Conservation (phyloP, 2,797 vertebrate species). For the Sandelia bainsii region DNA sequence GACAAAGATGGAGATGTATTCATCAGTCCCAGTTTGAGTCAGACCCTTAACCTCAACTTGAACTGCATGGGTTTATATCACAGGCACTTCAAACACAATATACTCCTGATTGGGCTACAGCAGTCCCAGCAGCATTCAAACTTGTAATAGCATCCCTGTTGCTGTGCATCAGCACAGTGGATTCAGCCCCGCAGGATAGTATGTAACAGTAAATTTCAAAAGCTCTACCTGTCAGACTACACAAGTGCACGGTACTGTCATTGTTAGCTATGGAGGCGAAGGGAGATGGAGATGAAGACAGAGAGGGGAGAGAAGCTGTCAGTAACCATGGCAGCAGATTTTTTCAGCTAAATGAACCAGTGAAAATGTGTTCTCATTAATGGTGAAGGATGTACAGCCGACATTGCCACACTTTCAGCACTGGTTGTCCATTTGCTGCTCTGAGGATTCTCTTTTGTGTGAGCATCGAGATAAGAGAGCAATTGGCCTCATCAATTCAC, state of each 20-base stretch:
- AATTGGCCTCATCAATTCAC: conserved; percentile 43
- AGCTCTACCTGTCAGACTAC: conserved; percentile 55
- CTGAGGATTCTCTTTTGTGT: conserved; percentile 64
- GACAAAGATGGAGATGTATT: conserved; percentile 36
- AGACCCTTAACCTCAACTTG: conserved; percentile 41
- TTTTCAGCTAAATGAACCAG: conserved; percentile 17
- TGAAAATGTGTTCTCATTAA: conserved; percentile 52
- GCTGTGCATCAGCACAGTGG: conserved; percentile 29
- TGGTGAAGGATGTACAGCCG: conserved; percentile 41
- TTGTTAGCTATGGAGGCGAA: conserved; percentile 35
- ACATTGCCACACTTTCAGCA: conserved; percentile 33
- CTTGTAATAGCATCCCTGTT: conserved; percentile 46
- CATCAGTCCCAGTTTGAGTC: conserved; percentile 36
- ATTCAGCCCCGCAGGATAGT: conserved; percentile 17
- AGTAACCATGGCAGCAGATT: conserved; percentile 76
- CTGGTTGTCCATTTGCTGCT: conserved; percentile 51
- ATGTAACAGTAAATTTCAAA: conserved; percentile 21
- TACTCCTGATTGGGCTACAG: conserved; percentile 59
- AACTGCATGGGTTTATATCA: conserved; percentile 40
- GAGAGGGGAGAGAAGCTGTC: conserved; percentile 50
- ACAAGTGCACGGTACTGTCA: conserved; percentile 47
- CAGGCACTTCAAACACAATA: conserved; percentile 58
- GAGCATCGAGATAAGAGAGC: conserved; percentile 45
- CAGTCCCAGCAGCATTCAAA: conserved; percentile 41
- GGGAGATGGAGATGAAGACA: conserved; percentile 26